Percentiles rank a stretch among this genome's conserved stretches.
phyloP scores from a whole-genome alignment of 2,888 invertebrate genomes.

The Danaus chrysippus region DNA sequence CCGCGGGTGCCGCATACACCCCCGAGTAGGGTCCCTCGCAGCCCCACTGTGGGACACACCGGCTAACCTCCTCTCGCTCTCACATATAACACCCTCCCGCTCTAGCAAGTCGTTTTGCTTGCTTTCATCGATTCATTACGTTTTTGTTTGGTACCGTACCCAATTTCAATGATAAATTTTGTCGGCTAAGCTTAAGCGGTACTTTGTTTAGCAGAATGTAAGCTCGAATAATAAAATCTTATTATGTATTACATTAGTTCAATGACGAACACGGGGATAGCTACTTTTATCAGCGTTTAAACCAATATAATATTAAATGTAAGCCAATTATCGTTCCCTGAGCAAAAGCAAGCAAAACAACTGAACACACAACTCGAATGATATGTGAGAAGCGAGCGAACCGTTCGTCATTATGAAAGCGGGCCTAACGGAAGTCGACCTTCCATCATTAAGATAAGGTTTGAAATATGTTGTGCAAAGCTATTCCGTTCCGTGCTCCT shows the following conservation, averaged over 20 bases:
- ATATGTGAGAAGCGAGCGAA: conserved; percentile 74
- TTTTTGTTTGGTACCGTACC: conserved; percentile 11
- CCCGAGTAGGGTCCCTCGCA: conserved; percentile 72
- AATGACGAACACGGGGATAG: conserved; percentile 1
- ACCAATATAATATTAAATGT: conserved; percentile 18
- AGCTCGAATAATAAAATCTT: conserved; percentile 13
- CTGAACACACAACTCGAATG: conserved; percentile 63
- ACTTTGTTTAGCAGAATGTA: conserved; percentile 11
- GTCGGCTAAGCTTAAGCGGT: conserved; percentile 22
- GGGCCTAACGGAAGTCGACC: conserved; percentile 60
- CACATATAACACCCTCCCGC: conserved; percentile 36
- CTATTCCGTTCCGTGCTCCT: conserved; percentile 55
- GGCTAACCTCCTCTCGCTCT: conserved; percentile 63
- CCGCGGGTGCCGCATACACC: conserved; percentile 81
- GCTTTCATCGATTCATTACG: conserved; percentile 12
- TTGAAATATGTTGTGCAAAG: conserved; percentile 54
- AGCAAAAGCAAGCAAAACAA: conserved; percentile 76
- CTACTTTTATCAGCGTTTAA: conserved; percentile 10
- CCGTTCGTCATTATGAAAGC: conserved; percentile 67
- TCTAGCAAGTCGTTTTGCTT: conserved; percentile 36
- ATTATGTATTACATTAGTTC: not conserved
- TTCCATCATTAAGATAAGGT: conserved; percentile 48
- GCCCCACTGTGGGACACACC: conserved; percentile 64
- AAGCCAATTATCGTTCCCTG: conserved; percentile 40
- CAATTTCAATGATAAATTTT: conserved; percentile 18